These are phyloP conservation scores for Oryzias melastigma DNA, from an alignment of 2,113 vertebrate genomes.

Conservation along the genomic window DNA sequence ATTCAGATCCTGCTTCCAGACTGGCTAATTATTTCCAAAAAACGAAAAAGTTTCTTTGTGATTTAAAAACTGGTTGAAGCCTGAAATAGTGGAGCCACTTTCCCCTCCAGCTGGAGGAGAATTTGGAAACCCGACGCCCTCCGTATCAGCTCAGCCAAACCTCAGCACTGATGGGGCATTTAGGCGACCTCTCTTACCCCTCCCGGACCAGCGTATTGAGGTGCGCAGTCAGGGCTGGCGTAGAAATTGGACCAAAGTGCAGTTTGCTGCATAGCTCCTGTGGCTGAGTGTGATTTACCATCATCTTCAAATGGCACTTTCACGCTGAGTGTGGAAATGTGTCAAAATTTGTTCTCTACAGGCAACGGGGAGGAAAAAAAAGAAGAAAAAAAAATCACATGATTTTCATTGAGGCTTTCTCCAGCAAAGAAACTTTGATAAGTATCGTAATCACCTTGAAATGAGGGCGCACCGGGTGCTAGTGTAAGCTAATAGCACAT, in stretches of 20 bases:
- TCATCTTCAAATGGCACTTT: constrained; percentile 68
- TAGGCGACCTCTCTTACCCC: constrained; percentile 49
- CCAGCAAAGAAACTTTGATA: constrained; percentile 54
- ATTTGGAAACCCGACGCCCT: constrained; percentile 74
- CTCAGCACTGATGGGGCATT: constrained; percentile 69
- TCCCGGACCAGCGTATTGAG: constrained; percentile 51
- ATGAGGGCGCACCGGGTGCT: constrained; percentile 56
- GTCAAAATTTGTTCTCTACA: constrained; percentile 66
- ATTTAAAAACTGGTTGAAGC: constrained; percentile 47
- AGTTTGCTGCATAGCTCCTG: constrained; percentile 59
- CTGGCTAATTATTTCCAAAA: constrained; percentile 60
- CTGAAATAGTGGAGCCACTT: constrained; percentile 42
- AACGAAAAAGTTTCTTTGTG: constrained; percentile 33
- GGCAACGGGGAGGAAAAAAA: constrained; percentile 24
- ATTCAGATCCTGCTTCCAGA: constrained; percentile 47
- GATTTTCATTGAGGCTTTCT: constrained; percentile 37
- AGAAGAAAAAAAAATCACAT: constrained; percentile 28
- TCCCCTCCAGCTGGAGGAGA: constrained; percentile 68
- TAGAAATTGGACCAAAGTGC: constrained; percentile 65
- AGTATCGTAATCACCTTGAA: constrained; percentile 66
- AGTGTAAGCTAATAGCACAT: constrained; percentile 29
- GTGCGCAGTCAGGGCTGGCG: constrained; percentile 39
- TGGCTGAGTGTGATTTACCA: constrained; percentile 66
- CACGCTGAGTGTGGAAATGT: constrained; percentile 74
- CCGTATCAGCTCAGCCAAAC: constrained; percentile 62